Conservation (phyloP, 1,140 invertebrate species). For the Aphaenogaster floridana region DNA sequence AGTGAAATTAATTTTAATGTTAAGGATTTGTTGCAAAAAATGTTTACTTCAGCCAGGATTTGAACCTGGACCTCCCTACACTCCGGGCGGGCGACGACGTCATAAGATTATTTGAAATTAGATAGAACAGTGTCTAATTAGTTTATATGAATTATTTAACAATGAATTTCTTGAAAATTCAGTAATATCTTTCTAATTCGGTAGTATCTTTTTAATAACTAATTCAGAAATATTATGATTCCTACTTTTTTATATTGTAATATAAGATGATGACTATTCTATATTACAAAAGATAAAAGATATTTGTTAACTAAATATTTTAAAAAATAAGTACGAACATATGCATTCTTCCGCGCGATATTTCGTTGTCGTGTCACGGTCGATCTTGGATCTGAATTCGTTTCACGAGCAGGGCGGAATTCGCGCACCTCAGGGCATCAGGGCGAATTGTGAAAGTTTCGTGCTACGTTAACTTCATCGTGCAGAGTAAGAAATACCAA, state of each 20-base stretch:
- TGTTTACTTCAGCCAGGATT: too few species aligned
- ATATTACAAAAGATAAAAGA: neutral
- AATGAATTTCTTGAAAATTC: neutral
- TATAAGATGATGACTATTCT: neutral
- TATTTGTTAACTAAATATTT: neutral
- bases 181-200: neutral
- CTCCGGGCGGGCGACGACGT: too few species aligned
- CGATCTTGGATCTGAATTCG: conserved; percentile 34
- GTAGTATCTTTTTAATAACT: neutral
- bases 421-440: conserved; percentile 64
- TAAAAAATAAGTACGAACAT: neutral
- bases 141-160: neutral
- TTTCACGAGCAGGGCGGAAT: conserved; percentile 43
- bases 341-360: neutral
- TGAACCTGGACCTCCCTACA: too few species aligned
- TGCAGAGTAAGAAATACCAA: conserved; percentile 76
- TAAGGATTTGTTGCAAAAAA: too few species aligned
- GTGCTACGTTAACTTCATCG: conserved; percentile 64
- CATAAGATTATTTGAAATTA: neutral
- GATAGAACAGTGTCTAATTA: neutral
- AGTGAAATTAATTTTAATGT: too few species aligned
- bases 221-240: neutral
- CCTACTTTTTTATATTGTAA: neutral
- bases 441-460: conserved; percentile 73
- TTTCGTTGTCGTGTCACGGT: conserved; percentile 11